phyloP scores from a whole-genome alignment of 1,140 invertebrate species.

The Potamilus streckersoni region DNA sequence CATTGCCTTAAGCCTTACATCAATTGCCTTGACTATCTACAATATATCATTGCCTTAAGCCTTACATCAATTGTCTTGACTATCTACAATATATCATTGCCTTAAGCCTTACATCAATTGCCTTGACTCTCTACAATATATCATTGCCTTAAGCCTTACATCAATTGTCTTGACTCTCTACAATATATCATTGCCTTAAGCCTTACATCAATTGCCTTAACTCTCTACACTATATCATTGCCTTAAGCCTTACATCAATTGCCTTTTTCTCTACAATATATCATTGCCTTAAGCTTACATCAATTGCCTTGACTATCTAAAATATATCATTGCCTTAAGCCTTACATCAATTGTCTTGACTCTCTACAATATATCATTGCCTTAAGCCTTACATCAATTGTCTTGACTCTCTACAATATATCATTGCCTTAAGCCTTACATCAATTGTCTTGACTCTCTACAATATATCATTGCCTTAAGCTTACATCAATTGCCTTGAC shows the following conservation, averaged over 20 bases:
- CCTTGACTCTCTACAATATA: slow-evolving; percentile 48
- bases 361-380: too few species aligned
- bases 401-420: too few species aligned
- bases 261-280: slow-evolving; percentile 58
- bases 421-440: slow-evolving; percentile 64
- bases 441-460: slow-evolving; percentile 71
- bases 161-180: slow-evolving; percentile 71
- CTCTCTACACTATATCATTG: too few species aligned
- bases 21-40: slow-evolving; percentile 70
- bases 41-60: too few species aligned
- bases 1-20: slow-evolving; percentile 67
- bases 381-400: slow-evolving; percentile 71
- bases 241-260: slow-evolving; percentile 70
- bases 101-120: slow-evolving; percentile 71
- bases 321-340: too few species aligned
- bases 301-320: slow-evolving; percentile 70
- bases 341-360: slow-evolving; percentile 75
- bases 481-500: slow-evolving; percentile 75
- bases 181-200: too few species aligned
- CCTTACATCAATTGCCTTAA: slow-evolving; percentile 74
- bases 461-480: too few species aligned
- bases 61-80: slow-evolving; percentile 75
- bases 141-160: slow-evolving; percentile 64
- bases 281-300: slow-evolving; percentile 67
- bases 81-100: too few species aligned